Percentiles rank a stretch among this genome's conserved stretches.
Conservation (phyloP, 2,797 vertebrate genomes). For the Cossypha polioptera region DNA sequence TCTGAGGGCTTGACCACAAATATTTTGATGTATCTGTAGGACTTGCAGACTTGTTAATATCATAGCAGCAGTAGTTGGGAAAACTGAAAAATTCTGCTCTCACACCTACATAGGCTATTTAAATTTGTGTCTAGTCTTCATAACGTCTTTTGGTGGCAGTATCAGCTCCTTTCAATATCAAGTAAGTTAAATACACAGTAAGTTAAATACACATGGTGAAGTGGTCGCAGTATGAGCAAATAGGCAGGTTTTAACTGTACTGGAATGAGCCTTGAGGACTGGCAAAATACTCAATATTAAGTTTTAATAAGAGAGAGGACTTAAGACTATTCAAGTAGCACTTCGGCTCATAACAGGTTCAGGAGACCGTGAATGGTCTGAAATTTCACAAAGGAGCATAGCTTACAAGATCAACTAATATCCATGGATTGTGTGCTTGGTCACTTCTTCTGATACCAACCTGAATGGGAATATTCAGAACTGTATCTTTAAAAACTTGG, state of each 20-base stretch:
- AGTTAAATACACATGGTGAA: neutral
- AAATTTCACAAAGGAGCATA: neutral
- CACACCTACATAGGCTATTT: neutral
- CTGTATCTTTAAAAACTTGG: neutral
- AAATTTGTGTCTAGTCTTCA: neutral
- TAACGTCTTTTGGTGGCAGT: neutral
- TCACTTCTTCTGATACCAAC: neutral
- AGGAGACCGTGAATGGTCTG: neutral
- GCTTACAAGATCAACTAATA: neutral
- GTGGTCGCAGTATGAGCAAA: neutral
- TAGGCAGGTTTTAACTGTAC: neutral
- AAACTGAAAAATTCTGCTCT: neutral
- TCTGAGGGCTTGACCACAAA: neutral
- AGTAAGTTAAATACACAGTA: neutral
- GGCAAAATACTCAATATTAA: neutral
- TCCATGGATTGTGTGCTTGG: neutral
- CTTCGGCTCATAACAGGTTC: neutral
- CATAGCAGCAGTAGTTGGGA: too few relatives aligned
- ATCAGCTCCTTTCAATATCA: neutral
- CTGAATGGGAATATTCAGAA: neutral
- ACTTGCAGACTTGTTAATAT: neutral
- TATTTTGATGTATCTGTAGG: fast-evolving
- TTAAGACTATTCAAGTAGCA: neutral
- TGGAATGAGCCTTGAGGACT: fast-evolving
- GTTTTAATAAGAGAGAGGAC: neutral